Evolutionary conservation across 2,888 invertebrate species (phyloP), one percentile per base, ranked within the genome.

Genomic region (Spisula subtruncata): DNA sequence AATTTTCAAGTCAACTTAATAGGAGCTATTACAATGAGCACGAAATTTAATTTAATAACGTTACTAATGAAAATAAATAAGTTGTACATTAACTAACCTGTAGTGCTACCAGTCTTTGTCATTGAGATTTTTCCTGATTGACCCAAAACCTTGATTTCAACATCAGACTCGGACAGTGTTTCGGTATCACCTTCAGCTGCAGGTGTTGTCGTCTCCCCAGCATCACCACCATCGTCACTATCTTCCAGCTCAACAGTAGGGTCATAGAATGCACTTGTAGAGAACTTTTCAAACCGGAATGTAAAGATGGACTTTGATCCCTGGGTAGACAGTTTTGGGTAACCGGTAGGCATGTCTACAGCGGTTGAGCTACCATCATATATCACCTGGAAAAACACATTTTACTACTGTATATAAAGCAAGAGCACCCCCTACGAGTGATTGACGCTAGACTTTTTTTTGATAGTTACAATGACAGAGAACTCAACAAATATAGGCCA

Each of bases 61-160:
- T n/a, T 41, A 41, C 41, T 41, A 5, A 41, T 41, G 41, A 41
- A 8, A 8, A 41, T 2, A 8, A 41, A 41, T 41, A 41, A 41
- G 2, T 41, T 41, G 41, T 41, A 41, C 41, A 41, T 41, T 41
- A 5, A 46, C 16, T 12, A 29, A 46, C 46, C 18, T 81, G 66
- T 14, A 41, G 66, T 12, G 16, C 12, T 66, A n/a, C 71, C 83
- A 16, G 60, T 10, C 5, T 20, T 41, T 25, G 5, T 56, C 29
- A 90, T 75, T 10, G 80, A 41, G 16, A 92, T 91, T 81, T 89
- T 91, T 20, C 92, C 92, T 12, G 92, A 92, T n/a, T 82, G 35
- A 14, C 89, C 89, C 10, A 56, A 18, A 16, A 89, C 88, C 32
- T 92, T 85, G 10, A 81, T 48, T 18, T 14, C 16, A n/a, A 32